Conservation (phyloP, 2,113 vertebrate genomes). For the Chauna torquata region DNA sequence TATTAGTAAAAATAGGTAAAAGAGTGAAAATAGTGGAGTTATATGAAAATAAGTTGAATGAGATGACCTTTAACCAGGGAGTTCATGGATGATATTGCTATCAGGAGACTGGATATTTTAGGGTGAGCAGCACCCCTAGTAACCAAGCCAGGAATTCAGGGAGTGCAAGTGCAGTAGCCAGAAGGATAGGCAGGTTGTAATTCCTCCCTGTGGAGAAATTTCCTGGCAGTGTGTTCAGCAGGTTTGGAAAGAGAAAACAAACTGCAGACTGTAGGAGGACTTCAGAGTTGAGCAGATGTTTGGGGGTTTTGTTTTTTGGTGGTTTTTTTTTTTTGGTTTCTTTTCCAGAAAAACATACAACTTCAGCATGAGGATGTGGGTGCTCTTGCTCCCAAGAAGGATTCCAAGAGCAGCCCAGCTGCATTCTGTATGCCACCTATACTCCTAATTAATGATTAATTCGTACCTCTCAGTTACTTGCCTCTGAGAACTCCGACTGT, state of each 20-base stretch:
- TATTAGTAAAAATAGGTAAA: neutral
- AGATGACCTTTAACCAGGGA: neutral
- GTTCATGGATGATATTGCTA: neutral
- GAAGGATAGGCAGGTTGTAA: neutral
- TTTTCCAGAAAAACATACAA: neutral
- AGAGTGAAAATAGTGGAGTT: neutral
- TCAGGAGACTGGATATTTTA: neutral
- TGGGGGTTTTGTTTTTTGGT: neutral
- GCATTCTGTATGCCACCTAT: neutral
- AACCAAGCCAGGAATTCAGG: neutral
- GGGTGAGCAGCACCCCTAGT: neutral
- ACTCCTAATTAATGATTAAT: neutral
- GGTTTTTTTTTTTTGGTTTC: neutral
- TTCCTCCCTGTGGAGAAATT: constrained; percentile 1
- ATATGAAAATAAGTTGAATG: neutral
- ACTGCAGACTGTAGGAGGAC: constrained; percentile 43
- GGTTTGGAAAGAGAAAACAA: constrained; percentile 38
- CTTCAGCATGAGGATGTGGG: neutral
- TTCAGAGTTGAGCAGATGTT: constrained; percentile 41
- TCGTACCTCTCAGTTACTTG: neutral
- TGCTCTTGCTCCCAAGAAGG: neutral
- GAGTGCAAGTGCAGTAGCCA: neutral
- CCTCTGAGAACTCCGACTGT: neutral
- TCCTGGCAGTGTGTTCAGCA: neutral
- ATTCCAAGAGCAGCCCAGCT: neutral